phyloP scores from a whole-genome alignment of 2,888 invertebrate species.

The Tachystola acroxantha region DNA sequence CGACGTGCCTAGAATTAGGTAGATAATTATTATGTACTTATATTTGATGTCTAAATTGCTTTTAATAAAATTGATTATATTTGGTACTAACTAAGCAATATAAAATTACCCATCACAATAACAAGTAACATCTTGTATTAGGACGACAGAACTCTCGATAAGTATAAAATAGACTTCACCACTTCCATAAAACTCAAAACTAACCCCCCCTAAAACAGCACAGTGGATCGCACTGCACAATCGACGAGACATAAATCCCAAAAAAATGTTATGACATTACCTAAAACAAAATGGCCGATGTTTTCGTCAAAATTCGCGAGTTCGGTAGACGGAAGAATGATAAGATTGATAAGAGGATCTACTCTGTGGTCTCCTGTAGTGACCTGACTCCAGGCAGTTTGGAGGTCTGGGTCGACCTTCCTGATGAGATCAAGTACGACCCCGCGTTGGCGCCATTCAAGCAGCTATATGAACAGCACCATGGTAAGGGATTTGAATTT shows the following conservation, averaged over 20 bases:
- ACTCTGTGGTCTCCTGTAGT: slow-evolving; percentile 69
- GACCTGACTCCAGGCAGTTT: slow-evolving; percentile 80
- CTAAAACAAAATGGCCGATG: slow-evolving; percentile 32
- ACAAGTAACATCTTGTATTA: neutral
- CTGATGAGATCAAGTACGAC: slow-evolving; percentile 81
- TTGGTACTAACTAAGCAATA: too few relatives aligned
- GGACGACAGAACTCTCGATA: neutral
- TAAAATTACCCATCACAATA: too few relatives aligned
- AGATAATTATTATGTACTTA: too few relatives aligned
- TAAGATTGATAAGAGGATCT: slow-evolving; percentile 42
- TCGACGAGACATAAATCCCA: neutral
- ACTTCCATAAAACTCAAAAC: neutral
- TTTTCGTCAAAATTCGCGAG: slow-evolving; percentile 24
- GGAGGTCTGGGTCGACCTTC: slow-evolving; percentile 81
- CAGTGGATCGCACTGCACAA: neutral
- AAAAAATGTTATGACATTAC: slow-evolving; percentile 17
- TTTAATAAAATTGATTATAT: too few relatives aligned
- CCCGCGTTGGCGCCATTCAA: slow-evolving; percentile 81
- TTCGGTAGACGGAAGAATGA: slow-evolving; percentile 16
- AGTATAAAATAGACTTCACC: slow-evolving; percentile 1
- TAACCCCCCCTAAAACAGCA: neutral
- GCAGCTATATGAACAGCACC: slow-evolving; percentile 69
- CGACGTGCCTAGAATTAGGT: too few relatives aligned
- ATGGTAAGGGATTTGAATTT: slow-evolving; percentile 38
- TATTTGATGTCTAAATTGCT: too few relatives aligned